Evolutionary conservation across 2,113 vertebrate species (phyloP).

Genomic region (Etia nguti): DNA sequence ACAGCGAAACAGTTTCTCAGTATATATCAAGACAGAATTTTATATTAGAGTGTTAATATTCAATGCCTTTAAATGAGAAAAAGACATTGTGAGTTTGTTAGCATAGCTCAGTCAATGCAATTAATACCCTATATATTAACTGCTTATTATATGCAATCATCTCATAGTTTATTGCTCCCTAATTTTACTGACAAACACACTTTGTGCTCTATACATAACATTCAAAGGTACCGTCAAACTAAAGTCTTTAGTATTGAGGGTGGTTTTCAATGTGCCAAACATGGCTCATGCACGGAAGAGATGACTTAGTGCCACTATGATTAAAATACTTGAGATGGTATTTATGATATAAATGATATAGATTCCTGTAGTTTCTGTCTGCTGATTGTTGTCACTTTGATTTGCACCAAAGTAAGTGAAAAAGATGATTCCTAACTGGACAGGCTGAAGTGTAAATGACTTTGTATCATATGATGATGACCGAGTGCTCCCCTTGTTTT

Average conservation of each 20-base stretch:
- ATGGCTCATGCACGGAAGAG: not conserved
- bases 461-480: not conserved
- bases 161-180: not conserved
- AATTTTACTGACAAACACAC: not conserved
- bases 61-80: not conserved
- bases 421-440: not conserved
- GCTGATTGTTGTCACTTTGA: not conserved
- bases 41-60: not conserved
- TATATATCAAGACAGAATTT: not conserved
- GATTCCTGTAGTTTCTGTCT: accelerated
- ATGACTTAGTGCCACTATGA: accelerated
- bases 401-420: not conserved
- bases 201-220: not conserved
- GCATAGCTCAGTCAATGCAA: not conserved
- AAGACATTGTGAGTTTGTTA: not conserved
- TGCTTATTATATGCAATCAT: not conserved
- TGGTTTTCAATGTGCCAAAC: not conserved
- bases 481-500: no score
- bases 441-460: not conserved
- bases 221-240: not conserved
- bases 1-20: not conserved
- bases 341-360: not conserved
- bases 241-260: not conserved
- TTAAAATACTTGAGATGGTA: not conserved
- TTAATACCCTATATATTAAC: not conserved